Evolutionary conservation across 2,113 vertebrate species (phyloP), one percentile per base, ranked within the genome.

Genomic region (Hyla sarda): DNA sequence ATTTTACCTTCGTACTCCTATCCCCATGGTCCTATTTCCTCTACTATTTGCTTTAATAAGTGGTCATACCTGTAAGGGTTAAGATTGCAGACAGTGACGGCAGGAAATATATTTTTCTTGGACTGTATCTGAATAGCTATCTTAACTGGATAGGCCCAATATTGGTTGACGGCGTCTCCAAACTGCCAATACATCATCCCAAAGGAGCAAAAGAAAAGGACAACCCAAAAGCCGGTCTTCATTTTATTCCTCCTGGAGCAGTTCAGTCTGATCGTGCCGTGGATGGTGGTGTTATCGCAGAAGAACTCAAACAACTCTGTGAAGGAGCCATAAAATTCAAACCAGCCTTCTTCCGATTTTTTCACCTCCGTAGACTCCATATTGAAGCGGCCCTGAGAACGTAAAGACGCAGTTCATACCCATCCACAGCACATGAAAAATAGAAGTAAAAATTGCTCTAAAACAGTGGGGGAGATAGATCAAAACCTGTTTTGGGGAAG

Each of bases 301-400:
- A 95, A 95, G 84, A 93, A 95, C 82, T 91, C 87, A n/a, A 94
- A 90, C 81, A 94, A 83, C 2, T 95, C 94, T 47, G 17, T 60
- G 88, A 92, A 95, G 76, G 93, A 94, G 28, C 83, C 1, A 0
- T 89, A 90, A 21, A 94, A 90, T 75, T 93, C 93, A 17, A 94
- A 83, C 32, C 91, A 92, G 0, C 91, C 84, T 9, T 74, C 0
- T 6, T 75, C 0, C 1, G 1, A 11, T 3, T n/a, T 67, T 0
- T 30, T 52, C 11, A 48, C 28, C 12, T 25, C 50, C 14, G 76
- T 23, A 19, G 84, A 58, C 62, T 86, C 65, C 84, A 86, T 86
- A 28, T 47, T 54, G 23, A 6, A 8, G 52, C 67, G 12, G 10
- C 34, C 48, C 16, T 48, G 30, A 50, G 9, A 19, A 19, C 3